A percentile compares a stretch with the other conserved stretches of the same genome.
These are phyloP conservation scores for Carettochelys insculpta DNA, from an alignment of 2,113 vertebrate species.

Conservation along the genomic window DNA sequence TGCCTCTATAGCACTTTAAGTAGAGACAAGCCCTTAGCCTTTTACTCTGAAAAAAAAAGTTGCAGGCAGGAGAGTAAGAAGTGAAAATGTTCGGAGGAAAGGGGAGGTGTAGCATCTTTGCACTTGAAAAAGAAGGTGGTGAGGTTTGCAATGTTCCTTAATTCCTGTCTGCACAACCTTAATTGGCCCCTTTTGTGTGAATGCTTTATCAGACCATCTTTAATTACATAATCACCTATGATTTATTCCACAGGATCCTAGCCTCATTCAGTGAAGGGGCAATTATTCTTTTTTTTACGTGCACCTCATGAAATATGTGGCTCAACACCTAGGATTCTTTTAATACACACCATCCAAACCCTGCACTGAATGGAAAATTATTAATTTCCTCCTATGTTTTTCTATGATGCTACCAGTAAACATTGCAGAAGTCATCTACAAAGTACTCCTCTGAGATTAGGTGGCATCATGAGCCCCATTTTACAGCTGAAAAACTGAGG, in stretches of 20 bases:
- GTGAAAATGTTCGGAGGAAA: not conserved
- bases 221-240: not conserved
- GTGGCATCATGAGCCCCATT: not conserved
- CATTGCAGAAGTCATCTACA: not conserved
- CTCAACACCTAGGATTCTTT: not conserved
- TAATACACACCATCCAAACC: not conserved
- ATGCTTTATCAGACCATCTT: not conserved
- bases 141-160: not conserved
- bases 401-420: not conserved
- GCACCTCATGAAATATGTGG: not conserved
- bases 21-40: not conserved
- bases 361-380: not conserved
- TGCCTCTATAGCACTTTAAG: not conserved
- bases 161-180: not conserved
- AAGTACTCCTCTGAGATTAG: rapidly evolving
- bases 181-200: rapidly evolving
- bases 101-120: too few relatives aligned
- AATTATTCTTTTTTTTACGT: not conserved
- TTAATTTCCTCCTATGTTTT: not conserved
- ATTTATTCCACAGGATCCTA: not conserved
- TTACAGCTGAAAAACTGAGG: not conserved
- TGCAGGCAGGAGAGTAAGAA: not conserved
- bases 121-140: not conserved
- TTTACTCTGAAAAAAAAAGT: not conserved
- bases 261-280: not conserved